Evolutionary conservation across 2,113 vertebrate genomes (phyloP), one percentile per base, ranked within the genome.

Genomic region (Plecturocebus donacophilus): DNA sequence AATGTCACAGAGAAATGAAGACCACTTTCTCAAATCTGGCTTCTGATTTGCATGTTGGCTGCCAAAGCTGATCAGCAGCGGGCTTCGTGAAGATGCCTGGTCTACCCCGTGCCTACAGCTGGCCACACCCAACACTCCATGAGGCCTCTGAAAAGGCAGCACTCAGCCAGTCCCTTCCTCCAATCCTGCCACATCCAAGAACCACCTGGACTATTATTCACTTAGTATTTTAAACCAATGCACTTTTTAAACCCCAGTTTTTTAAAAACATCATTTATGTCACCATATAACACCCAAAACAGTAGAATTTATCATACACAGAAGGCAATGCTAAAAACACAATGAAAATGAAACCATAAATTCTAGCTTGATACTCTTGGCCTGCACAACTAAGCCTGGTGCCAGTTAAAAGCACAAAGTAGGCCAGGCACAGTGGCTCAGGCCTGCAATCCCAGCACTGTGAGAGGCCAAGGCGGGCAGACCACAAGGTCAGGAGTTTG

Each of bases 31-130:
- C 27, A 16, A 20, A 17, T 11, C 30, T 9, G 49, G 35, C 61
- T 27, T 76, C 56, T 35, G 66, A 45, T 64, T 13, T 30, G 35
- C 1, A 2, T 0, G 11, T 9, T 11, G 16, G n/a, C 32, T 70
- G 17, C 21, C 11, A 25, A 42, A 2, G 25, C 17, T 42, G 49
- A 32, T 21, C 2, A n/a, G 76, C 13, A 2, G 0, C 0, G 1
- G n/a, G 14, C 38, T 23, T 25, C 3, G 2, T 47, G 68, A 54
- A 27, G 73, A 56, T 30, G 30, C 38, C 14, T 5, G 35, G 20
- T 27, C 25, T 14, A 25, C 5, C 42, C 23, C 0, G 0, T 1
- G 19, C 56, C 86, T 64, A 71, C 64, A 56, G 89, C 25, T 2
- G 27, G 14, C 35, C 3, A 0, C 16, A 14, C 32, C 68, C 66